Base-by-base conservation (phyloP, 2,888 invertebrate species). In the Mystacides longicornis region DNA sequence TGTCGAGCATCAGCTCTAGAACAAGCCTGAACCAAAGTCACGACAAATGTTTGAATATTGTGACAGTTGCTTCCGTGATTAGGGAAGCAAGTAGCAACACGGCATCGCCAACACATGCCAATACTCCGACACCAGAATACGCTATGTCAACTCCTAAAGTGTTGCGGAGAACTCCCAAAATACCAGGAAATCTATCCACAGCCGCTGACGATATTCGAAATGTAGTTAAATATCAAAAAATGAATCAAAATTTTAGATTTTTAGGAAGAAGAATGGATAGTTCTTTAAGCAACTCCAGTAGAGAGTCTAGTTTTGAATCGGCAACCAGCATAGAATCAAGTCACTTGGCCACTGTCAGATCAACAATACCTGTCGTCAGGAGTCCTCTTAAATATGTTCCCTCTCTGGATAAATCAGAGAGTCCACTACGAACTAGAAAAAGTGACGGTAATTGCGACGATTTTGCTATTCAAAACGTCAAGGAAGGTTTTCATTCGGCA, bases 1-100 rank as follows among this genome's bases (percentile, higher is more conserved):
- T 87, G n/a, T 88, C 88, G 2, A 87, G 87, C 66, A 81, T 87
- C 53, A 83, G 84, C 63, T 87, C 88, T 21, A 77, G 85, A 59
- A 79, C 82, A 20, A 83, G 83, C 62, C 73, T 81, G 52, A 46
- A 73, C 73, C 58, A 74, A 74, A 56, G 60, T 69, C 58, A 70
- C 67, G 46, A 57, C 33, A 49, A 52, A 33, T 51, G 51, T 31
- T 54, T 52, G 19, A 58, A 51, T 31, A 59, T 62, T 46, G 53
- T 59, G 31, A 63, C 61, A n/a, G 54, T 62, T 14, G 62, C 63
- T 69, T 70, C 58, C 69, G 71, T 61, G 67, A 71, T 56, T 68
- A 72, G 57, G 66, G 69, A 47, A 69, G 70, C 61, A 9, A 62
- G 60, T 18, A 64, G 33, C 43, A 47, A 46, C 18, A 19, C 48